These are phyloP conservation scores for Drosophila carrolli DNA, from an alignment of 1,140 invertebrate genomes.

Conservation along the genomic window DNA sequence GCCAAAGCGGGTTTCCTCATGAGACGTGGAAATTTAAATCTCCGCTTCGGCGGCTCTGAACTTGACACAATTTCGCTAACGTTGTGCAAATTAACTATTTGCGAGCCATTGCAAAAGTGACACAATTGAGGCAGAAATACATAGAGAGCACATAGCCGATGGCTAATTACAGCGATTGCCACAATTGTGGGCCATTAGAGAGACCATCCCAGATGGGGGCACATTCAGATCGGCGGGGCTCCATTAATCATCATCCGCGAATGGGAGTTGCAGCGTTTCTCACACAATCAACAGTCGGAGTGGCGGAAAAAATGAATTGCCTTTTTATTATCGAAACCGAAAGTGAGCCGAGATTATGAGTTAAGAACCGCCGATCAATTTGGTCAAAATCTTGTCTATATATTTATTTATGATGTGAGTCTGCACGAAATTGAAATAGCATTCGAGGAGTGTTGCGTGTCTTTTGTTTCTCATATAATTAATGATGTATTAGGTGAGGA, in stretches of 20 bases:
- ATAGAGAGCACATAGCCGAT: conserved; percentile 1
- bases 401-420: conserved; percentile 35
- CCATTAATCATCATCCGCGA: conserved; percentile 67
- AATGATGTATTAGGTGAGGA: conserved; percentile 55
- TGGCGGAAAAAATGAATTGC: conserved; percentile 57
- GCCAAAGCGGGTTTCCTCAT: conserved; percentile 31
- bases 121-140: conserved; percentile 42
- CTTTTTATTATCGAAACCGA: conserved; percentile 70
- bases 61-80: conserved; percentile 66
- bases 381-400: conserved; percentile 42
- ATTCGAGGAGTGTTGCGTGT: conserved; percentile 49
- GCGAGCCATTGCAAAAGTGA: conserved; percentile 63
- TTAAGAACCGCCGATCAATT: conserved; percentile 52
- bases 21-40: conserved; percentile 31
- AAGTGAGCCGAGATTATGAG: conserved; percentile 59
- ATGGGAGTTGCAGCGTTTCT: conserved; percentile 51
- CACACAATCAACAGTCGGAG: conserved; percentile 19
- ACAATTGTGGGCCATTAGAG: conserved; percentile 52
- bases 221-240: conserved; percentile 19
- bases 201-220: conserved; percentile 44
- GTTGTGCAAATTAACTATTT: conserved; percentile 60
- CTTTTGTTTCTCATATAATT: conserved; percentile 64
- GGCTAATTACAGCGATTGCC: conserved; percentile 62
- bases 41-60: conserved; percentile 40
- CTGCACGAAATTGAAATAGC: conserved; percentile 61